Conservation (phyloP, 2,113 vertebrate genomes). For the Oreotrochilus melanogaster region DNA sequence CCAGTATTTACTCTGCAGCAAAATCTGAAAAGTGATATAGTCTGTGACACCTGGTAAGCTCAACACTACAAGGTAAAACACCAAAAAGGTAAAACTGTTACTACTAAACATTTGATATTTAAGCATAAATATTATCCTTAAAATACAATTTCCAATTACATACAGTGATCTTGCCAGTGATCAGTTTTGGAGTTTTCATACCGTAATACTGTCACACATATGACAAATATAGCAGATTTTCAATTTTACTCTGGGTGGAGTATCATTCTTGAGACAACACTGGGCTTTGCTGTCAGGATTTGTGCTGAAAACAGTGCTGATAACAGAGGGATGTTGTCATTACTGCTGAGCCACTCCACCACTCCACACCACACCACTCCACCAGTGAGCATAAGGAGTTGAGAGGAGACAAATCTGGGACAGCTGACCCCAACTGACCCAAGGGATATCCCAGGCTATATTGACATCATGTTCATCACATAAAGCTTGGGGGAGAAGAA, state of each 20-base stretch:
- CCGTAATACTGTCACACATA: background rate
- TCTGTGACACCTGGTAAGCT: background rate
- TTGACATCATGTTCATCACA: too few species aligned
- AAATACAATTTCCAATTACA: background rate
- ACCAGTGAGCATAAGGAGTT: too few species aligned
- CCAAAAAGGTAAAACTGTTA: background rate
- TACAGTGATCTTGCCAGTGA: background rate
- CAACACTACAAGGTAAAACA: background rate
- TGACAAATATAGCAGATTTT: background rate
- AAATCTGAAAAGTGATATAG: background rate
- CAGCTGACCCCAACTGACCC: too few species aligned
- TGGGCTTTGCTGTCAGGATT: too few species aligned
- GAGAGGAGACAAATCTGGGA: too few species aligned
- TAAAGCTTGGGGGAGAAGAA: too few species aligned
- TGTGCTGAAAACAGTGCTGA: too few species aligned
- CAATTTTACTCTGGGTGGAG: background rate
- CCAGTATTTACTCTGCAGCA: background rate
- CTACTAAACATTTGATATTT: background rate
- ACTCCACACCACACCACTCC: too few species aligned
- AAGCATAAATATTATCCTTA: background rate
- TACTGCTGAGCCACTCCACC: too few species aligned
- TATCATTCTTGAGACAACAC: background rate
- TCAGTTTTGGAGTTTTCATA: background rate
- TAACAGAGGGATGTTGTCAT: too few species aligned
- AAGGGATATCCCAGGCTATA: too few species aligned